These are phyloP conservation scores for Montipora sp. DNA, from an alignment of 64 coral and sea anemone species.

Conservation along the genomic window DNA sequence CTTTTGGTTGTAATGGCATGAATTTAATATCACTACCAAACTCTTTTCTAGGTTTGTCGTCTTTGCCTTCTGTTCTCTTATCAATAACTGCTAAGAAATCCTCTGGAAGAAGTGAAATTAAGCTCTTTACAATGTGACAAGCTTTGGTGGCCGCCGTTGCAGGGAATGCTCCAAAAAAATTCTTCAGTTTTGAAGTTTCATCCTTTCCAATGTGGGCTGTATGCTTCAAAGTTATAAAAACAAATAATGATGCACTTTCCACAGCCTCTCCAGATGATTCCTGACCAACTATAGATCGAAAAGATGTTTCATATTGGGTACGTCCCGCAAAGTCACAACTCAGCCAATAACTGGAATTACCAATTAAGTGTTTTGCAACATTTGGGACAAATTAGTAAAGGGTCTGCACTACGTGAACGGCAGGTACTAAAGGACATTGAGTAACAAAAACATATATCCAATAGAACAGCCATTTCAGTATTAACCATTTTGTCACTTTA, in stretches of 20 bases:
- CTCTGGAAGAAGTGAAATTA: conserved; percentile 63
- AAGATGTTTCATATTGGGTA: neutral
- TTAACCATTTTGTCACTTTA: no score
- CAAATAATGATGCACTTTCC: conserved; percentile 81
- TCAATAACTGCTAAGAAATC: conserved; percentile 69
- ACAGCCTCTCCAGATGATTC: conserved; percentile 78
- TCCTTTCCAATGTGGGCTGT: conserved; percentile 53
- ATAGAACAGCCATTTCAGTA: no score
- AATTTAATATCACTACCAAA: conserved; percentile 90
- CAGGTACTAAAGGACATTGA: no score
- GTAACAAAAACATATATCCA: no score
- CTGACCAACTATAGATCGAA: conserved; percentile 69
- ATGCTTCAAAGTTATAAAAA: conserved; percentile 83
- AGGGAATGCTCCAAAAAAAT: conserved; percentile 85
- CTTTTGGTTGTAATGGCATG: conserved; percentile 13
- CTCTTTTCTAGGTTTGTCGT: conserved; percentile 36
- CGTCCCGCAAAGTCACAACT: no score
- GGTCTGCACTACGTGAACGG: no score
- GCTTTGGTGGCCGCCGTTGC: conserved; percentile 81
- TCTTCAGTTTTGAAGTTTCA: conserved; percentile 65
- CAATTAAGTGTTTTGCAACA: no score
- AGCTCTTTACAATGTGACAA: conserved; percentile 74
- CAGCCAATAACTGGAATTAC: no score
- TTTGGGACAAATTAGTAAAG: no score
- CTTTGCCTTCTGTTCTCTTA: conserved; percentile 40